Conservation (phyloP, 2,797 vertebrate species). For the Astyanax mexicanus region DNA sequence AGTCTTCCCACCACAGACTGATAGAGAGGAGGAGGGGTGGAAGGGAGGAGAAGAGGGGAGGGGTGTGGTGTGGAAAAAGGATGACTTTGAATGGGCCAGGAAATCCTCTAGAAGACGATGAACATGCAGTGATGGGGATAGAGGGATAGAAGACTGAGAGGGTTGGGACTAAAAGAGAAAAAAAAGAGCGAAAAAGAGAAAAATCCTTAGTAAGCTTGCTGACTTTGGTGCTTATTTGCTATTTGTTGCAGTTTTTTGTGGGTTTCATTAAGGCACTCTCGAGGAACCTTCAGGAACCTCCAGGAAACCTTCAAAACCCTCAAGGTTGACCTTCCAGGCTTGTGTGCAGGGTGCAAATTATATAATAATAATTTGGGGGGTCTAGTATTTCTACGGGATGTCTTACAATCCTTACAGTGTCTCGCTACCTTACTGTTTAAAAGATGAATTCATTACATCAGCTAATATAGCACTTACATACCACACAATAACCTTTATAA, state of each 20-base stretch:
- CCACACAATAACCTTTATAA: too few relatives aligned
- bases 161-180: conserved; percentile 42
- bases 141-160: conserved; percentile 16
- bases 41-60: too few relatives aligned
- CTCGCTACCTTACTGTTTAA: too few relatives aligned
- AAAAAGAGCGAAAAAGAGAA: conserved; percentile 44
- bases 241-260: conserved; percentile 58
- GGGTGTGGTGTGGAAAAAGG: conserved; percentile 65
- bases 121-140: conserved; percentile 30
- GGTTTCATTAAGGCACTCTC: background rate
- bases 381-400: too few relatives aligned
- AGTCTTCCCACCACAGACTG: conserved; percentile 83
- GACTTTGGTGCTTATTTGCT: conserved; percentile 57
- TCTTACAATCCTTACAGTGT: too few relatives aligned
- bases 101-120: conserved; percentile 60
- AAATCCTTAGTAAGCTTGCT: conserved; percentile 52
- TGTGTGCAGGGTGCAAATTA: too few relatives aligned
- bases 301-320: too few relatives aligned
- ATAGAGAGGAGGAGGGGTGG: conserved; percentile 60
- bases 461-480: too few relatives aligned
- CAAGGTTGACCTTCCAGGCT: background rate
- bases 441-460: too few relatives aligned
- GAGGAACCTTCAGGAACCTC: conserved; percentile 2
- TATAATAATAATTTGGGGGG: too few relatives aligned
- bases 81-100: conserved; percentile 66